phyloP scores from a whole-genome alignment of 2,888 invertebrate species.

The Scaptomyza parva region DNA sequence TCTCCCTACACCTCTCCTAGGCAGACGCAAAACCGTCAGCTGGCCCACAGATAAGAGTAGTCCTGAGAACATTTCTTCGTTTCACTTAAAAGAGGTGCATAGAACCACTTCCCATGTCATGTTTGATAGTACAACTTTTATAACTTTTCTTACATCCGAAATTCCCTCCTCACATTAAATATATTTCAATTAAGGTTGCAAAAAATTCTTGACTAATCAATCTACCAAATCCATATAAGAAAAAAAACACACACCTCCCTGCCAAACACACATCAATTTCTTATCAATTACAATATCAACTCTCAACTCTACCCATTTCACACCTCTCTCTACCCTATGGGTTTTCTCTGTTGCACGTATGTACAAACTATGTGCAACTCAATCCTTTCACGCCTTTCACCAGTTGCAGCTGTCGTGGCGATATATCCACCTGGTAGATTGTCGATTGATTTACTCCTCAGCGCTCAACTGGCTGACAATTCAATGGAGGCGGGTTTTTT shows the following conservation, averaged over 20 bases:
- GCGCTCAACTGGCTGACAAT: conserved; percentile 61
- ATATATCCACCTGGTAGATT: conserved; percentile 54
- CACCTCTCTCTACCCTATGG: no score
- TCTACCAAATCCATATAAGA: conserved; percentile 44
- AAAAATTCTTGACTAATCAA: conserved; percentile 39
- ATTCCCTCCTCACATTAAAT: not conserved
- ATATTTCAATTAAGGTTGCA: not conserved
- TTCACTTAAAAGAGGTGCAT: not conserved
- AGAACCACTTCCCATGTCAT: not conserved
- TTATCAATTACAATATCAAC: conserved; percentile 40
- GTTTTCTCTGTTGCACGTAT: not conserved
- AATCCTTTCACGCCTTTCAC: conserved; percentile 81
- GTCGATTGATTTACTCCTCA: conserved; percentile 63
- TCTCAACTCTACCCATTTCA: conserved; percentile 5
- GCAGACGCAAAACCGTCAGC: conserved; percentile 43
- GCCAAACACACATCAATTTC: conserved; percentile 23
- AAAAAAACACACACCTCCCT: conserved; percentile 1
- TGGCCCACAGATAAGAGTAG: conserved; percentile 38
- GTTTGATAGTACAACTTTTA: no score
- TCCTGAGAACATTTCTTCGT: conserved; percentile 40
- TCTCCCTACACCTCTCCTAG: not conserved
- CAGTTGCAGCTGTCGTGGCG: conserved; percentile 47
- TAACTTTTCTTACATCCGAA: not conserved
- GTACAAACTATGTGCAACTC: conserved; percentile 25
- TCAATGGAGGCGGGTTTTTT: conserved; percentile 54